phyloP scores from a whole-genome alignment of 2,797 vertebrate species.

The Nyctalus aviator region DNA sequence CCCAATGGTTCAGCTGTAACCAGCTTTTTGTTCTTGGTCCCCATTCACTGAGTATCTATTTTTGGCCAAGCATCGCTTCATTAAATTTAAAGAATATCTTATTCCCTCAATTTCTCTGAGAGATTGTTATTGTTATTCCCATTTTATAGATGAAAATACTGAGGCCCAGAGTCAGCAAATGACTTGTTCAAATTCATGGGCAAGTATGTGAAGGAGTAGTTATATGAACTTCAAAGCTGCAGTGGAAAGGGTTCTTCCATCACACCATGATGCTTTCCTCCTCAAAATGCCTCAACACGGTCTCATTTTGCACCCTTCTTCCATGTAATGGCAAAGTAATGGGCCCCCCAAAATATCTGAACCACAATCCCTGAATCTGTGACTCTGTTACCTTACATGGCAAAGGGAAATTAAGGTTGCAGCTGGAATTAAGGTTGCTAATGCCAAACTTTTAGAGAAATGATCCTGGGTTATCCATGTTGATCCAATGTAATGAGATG shows the following conservation, averaged over 20 bases:
- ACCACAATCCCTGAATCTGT: background rate
- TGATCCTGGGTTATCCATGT: background rate
- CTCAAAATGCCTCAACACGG: background rate
- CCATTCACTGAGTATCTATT: background rate
- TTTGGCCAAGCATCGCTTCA: constrained; percentile 18
- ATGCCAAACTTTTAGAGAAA: background rate
- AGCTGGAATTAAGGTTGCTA: background rate
- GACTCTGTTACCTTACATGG: background rate
- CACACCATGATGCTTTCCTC: background rate
- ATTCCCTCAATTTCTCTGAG: background rate
- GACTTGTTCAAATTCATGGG: background rate
- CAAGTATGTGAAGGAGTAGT: background rate
- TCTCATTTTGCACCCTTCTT: background rate
- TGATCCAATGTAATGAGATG: background rate
- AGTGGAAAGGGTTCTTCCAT: background rate
- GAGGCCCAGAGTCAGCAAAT: background rate
- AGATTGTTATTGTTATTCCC: background rate
- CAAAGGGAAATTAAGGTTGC: background rate
- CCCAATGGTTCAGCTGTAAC: background rate
- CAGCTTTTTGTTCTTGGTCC: background rate
- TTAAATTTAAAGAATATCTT: constrained; percentile 51
- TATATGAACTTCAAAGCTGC: background rate
- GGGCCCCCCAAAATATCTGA: background rate
- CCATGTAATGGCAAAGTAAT: background rate
- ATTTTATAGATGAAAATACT: constrained; percentile 9